These are phyloP conservation scores for Pangasius djambal DNA, from an alignment of 2,797 vertebrate genomes.

Conservation along the genomic window DNA sequence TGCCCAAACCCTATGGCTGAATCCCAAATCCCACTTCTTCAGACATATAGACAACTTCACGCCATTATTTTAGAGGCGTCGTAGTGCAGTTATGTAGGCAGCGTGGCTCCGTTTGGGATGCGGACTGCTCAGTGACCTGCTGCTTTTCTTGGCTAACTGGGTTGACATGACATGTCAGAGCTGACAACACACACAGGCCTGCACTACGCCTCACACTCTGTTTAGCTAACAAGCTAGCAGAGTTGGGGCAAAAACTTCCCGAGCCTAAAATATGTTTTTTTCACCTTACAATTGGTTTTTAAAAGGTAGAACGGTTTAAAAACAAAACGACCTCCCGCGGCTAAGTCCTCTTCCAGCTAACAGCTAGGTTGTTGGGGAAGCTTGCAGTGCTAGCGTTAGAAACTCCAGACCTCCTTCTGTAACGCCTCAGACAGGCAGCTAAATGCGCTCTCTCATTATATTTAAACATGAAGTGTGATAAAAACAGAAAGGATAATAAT, in stretches of 20 bases:
- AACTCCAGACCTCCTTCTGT: background rate
- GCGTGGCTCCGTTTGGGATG: background rate
- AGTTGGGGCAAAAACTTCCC: background rate
- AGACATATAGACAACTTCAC: background rate
- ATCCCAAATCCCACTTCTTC: background rate
- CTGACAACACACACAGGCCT: slow-evolving; percentile 36
- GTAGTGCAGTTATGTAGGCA: background rate
- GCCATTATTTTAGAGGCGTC: too few species aligned
- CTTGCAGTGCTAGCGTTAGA: background rate
- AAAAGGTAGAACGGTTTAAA: background rate
- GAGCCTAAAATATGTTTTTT: background rate
- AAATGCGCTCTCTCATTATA: background rate
- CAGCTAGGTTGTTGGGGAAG: background rate
- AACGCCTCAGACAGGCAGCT: background rate
- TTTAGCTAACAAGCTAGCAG: background rate
- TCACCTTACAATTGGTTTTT: background rate
- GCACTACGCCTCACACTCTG: slow-evolving; percentile 3
- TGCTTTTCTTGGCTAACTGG: slow-evolving; percentile 2
- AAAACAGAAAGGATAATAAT: background rate
- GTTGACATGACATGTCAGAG: slow-evolving; percentile 46
- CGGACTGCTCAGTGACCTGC: slow-evolving; percentile 17
- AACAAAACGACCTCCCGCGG: background rate
- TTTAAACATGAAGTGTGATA: background rate
- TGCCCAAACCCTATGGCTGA: background rate
- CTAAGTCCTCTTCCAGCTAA: background rate